A percentile compares a stretch with the other conserved stretches of the same genome.
Evolutionary conservation across 2,888 invertebrate species (phyloP).

Genomic region (Chromoteleia sp.): DNA sequence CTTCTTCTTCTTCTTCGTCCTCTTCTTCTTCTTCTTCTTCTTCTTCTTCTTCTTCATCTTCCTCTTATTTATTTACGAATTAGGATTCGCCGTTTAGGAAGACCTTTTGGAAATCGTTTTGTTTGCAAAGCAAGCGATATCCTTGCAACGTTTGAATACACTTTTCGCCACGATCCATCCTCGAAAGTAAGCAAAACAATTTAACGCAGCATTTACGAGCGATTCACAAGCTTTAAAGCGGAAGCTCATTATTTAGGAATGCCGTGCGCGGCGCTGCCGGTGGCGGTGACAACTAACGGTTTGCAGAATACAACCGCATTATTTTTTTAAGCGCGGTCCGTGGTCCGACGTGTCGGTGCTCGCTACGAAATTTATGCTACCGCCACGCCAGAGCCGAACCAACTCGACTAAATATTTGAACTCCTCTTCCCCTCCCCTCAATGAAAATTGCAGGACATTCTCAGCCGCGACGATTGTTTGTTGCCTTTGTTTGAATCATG

Average conservation of each 20-base stretch:
- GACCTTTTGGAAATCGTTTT: too few relatives aligned
- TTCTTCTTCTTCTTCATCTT: too few relatives aligned
- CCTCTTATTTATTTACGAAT: too few relatives aligned
- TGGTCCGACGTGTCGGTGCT: constrained; percentile 55
- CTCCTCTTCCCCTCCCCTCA: constrained; percentile 27
- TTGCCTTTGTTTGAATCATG: constrained; percentile 45
- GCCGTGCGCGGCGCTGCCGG: constrained; percentile 37
- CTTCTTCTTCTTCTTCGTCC: too few relatives aligned
- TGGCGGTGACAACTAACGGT: constrained; percentile 66
- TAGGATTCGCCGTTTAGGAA: too few relatives aligned
- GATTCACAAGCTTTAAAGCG: constrained; percentile 58
- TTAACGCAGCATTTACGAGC: constrained; percentile 62
- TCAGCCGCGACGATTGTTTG: constrained; percentile 43
- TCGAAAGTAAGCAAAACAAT: constrained; percentile 57
- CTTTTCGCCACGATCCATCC: constrained; percentile 37
- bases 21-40: too few relatives aligned
- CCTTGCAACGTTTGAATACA: background rate
- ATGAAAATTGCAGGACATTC: constrained; percentile 60
- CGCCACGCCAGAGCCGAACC: constrained; percentile 44
- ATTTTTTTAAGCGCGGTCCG: constrained; percentile 69
- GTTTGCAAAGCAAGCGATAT: background rate
- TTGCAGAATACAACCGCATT: constrained; percentile 66
- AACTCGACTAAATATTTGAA: constrained; percentile 63
- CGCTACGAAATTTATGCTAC: constrained; percentile 68
- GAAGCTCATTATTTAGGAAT: constrained; percentile 68